Base-by-base conservation (phyloP, 1,140 invertebrate species). In the Trichogramma pretiosum region DNA sequence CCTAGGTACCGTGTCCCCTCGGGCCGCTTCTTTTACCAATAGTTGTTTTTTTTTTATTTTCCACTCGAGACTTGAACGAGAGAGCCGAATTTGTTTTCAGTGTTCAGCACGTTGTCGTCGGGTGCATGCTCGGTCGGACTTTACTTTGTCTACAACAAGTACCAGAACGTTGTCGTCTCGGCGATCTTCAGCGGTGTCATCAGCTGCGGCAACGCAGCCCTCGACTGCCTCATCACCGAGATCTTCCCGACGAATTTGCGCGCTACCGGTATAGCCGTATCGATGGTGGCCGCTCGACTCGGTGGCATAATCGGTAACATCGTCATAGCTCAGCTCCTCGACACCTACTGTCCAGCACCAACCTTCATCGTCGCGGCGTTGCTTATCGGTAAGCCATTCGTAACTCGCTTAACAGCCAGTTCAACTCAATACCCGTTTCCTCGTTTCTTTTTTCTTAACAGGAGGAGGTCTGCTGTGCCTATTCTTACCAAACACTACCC, bases 291-390 rank as follows among this genome's bases (percentile, higher is more conserved):
- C 2, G 87, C 87, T 9, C 76, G 87, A 43, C 72, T 90, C 22
- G 87, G 85, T 52, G 87, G 86, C 52, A 89, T 90, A 57, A 85
- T 89, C 62, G 87, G 87, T 38, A 90, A 89, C 71, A 84, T 90
- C 52, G 85, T 89, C 34, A 89, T 90, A 55, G 86, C 86, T 34
- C 80, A 83, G 53, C 72, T 90, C 24, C 62, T 90, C 54, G 87
- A 90, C 68, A 73, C 80, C 58, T 87, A 85, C 63, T 90, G 87
- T 70, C 86, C 86, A 22, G 84, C 84, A 41, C 86, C 87, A 32
- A 89, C 85, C 32, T 89, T 89, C 66, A 88, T 90, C 38, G 85
- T 90, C 13, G 86, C 87, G 48, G 80, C 74, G 28, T 76, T 89
- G 48, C 74, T 89, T 41, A 85, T 87, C 53, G 80, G 74, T 76